Evolutionary conservation across 2,888 invertebrate species (phyloP), one percentile per base, ranked within the genome.

Genomic region (Parnassius apollo): DNA sequence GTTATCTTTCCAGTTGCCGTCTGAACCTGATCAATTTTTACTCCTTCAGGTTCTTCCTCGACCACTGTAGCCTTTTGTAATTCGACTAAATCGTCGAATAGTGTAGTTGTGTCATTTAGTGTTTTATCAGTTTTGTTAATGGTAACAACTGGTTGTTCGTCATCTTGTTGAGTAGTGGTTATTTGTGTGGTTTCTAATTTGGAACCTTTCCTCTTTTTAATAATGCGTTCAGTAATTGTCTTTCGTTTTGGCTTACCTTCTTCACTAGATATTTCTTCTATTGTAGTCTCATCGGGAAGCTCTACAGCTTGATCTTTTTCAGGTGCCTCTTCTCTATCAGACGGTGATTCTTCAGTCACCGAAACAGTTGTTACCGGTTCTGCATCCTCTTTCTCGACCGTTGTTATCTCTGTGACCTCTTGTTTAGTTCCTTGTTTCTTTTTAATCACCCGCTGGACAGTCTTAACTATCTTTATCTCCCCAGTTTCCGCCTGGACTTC

Each of bases 111-210:
- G 12, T 48, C 48, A n/a, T 48, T 13, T n/a, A 13, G 2, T 48
- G 13, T 10, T 59, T 69, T 66, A 35, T 69, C 64, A 12, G 65
- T 66, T 35, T 57, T 63, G 59, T 68, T 66, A 46, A 66, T 57
- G 42, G 75, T 70, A 46, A 76, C 72, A 42, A 79, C 64, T 12
- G 80, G 74, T 51, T 75, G 46, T 62, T 87, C 86, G 77, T 87
- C 76, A 75, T 90, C 74, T 80, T 88, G 68, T 70, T 68, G 69
- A 46, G 35, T 68, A 67, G 61, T 71, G 61, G 8, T 45, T 2
- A 35, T 35, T 42, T 45, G 45, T 55, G 70, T 73, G 0, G 71
- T 70, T 65, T 70, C 68, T 2, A 68, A 51, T 45, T 67, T 72
- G 2, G 72, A 80, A 35, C 35, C 35, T 35, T 7, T 7, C 35